Evolutionary conservation across 2,113 vertebrate genomes (phyloP).

Genomic region (Corythornis madagascariensis): DNA sequence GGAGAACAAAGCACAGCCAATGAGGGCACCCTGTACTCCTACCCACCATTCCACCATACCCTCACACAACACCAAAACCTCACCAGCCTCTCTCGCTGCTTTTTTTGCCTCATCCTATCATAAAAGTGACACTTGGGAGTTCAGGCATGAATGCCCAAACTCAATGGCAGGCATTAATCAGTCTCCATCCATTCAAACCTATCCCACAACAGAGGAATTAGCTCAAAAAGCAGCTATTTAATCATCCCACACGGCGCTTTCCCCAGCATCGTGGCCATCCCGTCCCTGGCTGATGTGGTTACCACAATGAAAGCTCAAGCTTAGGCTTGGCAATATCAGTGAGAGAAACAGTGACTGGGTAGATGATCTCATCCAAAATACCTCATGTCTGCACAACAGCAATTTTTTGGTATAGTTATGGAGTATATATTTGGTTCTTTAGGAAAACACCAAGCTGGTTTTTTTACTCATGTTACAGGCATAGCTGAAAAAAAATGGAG

Average conservation of each 20-base stretch:
- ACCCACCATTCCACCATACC: not conserved
- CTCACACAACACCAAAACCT: not conserved
- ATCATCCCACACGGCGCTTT: rapidly evolving
- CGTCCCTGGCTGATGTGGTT: not conserved
- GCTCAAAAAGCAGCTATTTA: not conserved
- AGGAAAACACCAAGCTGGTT: not conserved
- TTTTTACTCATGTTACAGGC: not conserved
- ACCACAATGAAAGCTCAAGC: not conserved
- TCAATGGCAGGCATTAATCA: not conserved
- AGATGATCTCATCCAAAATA: not conserved
- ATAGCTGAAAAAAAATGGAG: not conserved
- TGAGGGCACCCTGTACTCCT: rapidly evolving
- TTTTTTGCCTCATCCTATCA: not conserved
- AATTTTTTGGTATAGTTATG: not conserved
- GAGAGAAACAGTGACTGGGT: not conserved
- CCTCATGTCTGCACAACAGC: not conserved
- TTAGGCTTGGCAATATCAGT: not conserved
- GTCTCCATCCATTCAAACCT: not conserved
- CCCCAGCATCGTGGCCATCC: not conserved
- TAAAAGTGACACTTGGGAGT: not conserved
- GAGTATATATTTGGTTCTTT: not conserved
- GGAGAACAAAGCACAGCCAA: not conserved
- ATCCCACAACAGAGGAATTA: not conserved
- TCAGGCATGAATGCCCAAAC: not conserved
- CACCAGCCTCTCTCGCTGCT: not conserved